Conservation (phyloP, 2,113 vertebrate genomes). For the Thinocorus orbignyianus region DNA sequence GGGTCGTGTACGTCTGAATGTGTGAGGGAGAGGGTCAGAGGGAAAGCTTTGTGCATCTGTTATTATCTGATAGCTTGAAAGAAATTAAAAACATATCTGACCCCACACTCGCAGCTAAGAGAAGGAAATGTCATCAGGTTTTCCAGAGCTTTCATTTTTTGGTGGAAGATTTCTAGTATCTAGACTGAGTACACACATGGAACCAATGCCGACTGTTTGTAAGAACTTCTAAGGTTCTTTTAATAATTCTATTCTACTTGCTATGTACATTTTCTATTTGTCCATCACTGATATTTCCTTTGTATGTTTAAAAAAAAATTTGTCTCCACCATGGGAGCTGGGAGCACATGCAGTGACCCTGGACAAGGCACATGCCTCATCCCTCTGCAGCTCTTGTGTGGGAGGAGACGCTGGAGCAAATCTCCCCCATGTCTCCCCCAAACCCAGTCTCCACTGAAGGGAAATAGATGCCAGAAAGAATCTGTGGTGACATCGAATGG, state of each 20-base stretch:
- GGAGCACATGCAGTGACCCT: neutral
- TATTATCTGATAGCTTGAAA: slow-evolving; percentile 8
- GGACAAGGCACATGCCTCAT: neutral
- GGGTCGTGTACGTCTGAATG: neutral
- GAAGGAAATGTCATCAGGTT: neutral
- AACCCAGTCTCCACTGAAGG: neutral
- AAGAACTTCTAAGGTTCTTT: neutral
- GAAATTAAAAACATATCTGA: neutral
- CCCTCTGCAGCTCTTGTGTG: neutral
- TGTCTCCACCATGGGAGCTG: rapidly evolving
- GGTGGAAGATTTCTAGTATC: neutral
- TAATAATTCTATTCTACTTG: neutral
- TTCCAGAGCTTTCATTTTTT: neutral
- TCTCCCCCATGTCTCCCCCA: neutral
- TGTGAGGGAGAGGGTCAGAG: neutral
- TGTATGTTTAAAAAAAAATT: neutral
- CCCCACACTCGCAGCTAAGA: neutral
- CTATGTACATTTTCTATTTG: neutral
- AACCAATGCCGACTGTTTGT: neutral
- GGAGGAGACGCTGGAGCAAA: neutral
- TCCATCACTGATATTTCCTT: neutral
- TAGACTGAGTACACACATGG: neutral
- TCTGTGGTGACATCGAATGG: neutral
- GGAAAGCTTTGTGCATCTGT: neutral
- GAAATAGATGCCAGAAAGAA: neutral